These are phyloP conservation scores for Poecile atricapillus DNA, from an alignment of 2,113 vertebrate genomes.

Conservation along the genomic window DNA sequence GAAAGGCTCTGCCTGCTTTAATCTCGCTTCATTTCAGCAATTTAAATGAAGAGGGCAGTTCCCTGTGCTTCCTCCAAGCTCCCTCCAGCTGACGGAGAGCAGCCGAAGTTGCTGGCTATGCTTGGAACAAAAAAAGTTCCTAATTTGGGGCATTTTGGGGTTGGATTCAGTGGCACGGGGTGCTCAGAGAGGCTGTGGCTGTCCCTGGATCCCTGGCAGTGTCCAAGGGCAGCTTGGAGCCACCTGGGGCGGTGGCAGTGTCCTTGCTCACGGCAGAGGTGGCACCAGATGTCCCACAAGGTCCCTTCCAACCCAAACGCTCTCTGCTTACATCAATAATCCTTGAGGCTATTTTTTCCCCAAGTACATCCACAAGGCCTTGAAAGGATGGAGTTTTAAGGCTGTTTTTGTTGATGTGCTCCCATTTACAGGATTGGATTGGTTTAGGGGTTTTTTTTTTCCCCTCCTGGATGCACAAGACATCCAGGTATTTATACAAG, in stretches of 20 bases:
- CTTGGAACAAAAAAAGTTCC: neutral
- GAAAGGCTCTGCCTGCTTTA: constrained; percentile 21
- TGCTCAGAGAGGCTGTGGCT: neutral
- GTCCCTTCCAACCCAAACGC: neutral
- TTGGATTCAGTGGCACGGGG: neutral
- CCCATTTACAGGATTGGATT: neutral
- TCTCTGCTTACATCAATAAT: neutral
- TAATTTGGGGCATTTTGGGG: neutral
- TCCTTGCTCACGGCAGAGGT: neutral
- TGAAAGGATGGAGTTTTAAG: neutral
- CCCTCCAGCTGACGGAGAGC: fast-evolving
- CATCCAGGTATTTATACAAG: neutral
- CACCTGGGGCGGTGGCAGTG: neutral
- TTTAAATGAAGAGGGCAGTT: neutral
- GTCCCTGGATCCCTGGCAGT: neutral
- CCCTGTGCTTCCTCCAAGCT: neutral
- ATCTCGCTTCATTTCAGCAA: neutral
- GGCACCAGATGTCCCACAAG: neutral
- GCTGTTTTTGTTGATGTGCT: neutral
- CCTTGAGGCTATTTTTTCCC: neutral
- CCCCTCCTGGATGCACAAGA: neutral
- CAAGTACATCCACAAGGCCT: neutral
- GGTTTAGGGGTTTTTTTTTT: neutral
- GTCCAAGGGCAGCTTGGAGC: neutral
- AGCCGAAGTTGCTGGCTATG: neutral